These are phyloP conservation scores for Eufriesea mexicana DNA, from an alignment of 1,140 invertebrate species.

Conservation along the genomic window DNA sequence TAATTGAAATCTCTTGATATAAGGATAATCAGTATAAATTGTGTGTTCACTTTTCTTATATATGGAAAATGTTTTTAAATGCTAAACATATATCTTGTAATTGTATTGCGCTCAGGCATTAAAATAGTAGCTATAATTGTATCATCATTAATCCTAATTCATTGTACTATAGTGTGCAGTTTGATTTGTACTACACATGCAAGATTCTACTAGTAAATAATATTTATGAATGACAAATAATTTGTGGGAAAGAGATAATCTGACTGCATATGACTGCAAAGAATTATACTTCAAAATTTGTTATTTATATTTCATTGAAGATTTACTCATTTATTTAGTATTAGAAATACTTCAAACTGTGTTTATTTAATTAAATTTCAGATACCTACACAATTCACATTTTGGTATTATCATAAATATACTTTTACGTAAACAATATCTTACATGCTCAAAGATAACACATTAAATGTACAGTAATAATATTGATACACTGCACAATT, in stretches of 20 bases:
- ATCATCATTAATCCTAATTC: slow-evolving; percentile 8
- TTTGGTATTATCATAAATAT: background rate
- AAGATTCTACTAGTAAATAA: background rate
- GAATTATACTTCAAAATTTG: background rate
- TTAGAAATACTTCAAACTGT: background rate
- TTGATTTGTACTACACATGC: background rate
- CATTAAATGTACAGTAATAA: background rate
- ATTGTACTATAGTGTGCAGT: slow-evolving; percentile 3
- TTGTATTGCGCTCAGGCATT: background rate
- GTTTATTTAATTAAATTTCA: background rate
- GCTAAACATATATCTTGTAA: background rate
- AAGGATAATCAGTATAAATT: slow-evolving; percentile 35
- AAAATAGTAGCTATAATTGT: background rate
- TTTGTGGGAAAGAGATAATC: background rate
- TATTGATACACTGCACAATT: slow-evolving; percentile 32
- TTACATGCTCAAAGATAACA: background rate
- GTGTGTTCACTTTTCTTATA: slow-evolving; percentile 52
- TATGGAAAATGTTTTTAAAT: slow-evolving; percentile 31
- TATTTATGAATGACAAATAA: background rate
- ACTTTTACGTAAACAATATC: background rate
- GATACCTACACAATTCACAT: background rate
- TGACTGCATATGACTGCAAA: background rate
- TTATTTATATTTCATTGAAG: slow-evolving; percentile 8
- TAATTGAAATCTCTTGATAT: slow-evolving; percentile 1
- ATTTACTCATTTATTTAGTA: background rate